Evolutionary conservation across 2,113 vertebrate species (phyloP), one percentile per base, ranked within the genome.

Genomic region (Cebidichthys violaceus): DNA sequence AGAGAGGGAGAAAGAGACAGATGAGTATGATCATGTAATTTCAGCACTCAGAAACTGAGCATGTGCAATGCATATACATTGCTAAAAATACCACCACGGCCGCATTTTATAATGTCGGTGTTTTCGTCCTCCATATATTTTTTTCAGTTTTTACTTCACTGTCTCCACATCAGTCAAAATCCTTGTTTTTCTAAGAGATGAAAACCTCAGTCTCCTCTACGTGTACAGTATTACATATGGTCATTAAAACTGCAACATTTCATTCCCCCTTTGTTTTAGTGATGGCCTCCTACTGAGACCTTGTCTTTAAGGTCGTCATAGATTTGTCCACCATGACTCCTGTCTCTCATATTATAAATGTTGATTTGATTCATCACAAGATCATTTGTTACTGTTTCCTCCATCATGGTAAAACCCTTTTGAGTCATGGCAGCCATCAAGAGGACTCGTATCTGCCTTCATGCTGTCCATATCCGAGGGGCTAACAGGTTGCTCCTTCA

Each of bases 1-100:
- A 82, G 50, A 85, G 45, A 85, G 4, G 27, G 33, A 67, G 50
- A 73, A 39, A 81, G 24, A 87, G 43, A 83, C 35, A 60, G 22
- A 85, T 79, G 52, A 77, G 37, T 39, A 31, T n/a, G 24, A 29
- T 75, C 24, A 9, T 37, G 47, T 64, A 4, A 67, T 62, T 71
- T 50, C 15, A 81, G 37, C 24, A 70, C 24, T 69, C 10, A 45
- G 8, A 61, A 88, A 66, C 54, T 76, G 64, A 67, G 39, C 65
- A n/a, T 70, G 39, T 64, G 75, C 24, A 41, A 45, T 6, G 24
- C 4, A 43, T 77, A 37, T 39, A 67, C 27, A 77, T 80, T 80
- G 4, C 62, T 6, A 37, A 75, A 74, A 41, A 81, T 41, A 62
- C 18, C 70, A 81, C 73, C 70, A 82, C 45, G 29, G 7, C 33